phyloP scores from a whole-genome alignment of 2,888 invertebrate genomes.

The Catocala nupta region DNA sequence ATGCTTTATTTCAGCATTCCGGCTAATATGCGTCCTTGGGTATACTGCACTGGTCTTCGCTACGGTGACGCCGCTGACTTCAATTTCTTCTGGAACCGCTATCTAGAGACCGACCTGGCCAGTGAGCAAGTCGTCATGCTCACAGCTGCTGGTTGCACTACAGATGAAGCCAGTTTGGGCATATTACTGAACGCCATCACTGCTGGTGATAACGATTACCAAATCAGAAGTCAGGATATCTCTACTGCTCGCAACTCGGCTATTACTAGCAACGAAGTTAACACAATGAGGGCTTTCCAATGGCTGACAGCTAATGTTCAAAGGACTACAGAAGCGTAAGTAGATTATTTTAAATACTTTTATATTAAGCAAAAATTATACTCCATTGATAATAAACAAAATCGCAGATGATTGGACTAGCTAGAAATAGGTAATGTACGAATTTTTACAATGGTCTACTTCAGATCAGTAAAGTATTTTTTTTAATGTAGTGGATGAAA shows the following conservation, averaged over 20 bases:
- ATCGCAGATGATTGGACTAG: no score
- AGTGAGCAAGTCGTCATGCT: slow-evolving; percentile 90
- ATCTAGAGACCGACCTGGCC: slow-evolving; percentile 87
- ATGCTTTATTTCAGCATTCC: slow-evolving; percentile 59
- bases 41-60: slow-evolving; percentile 92
- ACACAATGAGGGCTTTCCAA: slow-evolving; percentile 84
- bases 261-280: slow-evolving; percentile 84
- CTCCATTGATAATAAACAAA: no score
- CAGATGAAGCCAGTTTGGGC: slow-evolving; percentile 70
- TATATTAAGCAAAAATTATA: neutral
- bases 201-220: slow-evolving; percentile 47
- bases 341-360: slow-evolving; percentile 4
- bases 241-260: slow-evolving; percentile 79
- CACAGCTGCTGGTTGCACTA: slow-evolving; percentile 90
- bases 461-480: no score
- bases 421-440: no score
- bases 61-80: slow-evolving; percentile 89
- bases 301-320: slow-evolving; percentile 78
- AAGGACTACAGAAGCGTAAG: slow-evolving; percentile 40
- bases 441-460: no score
- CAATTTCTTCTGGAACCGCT: slow-evolving; percentile 89
- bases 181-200: slow-evolving; percentile 68
- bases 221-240: slow-evolving; percentile 78
- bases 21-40: slow-evolving; percentile 88
- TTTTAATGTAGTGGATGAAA: no score